phyloP scores from a whole-genome alignment of 2,113 vertebrate genomes.

The Cynoglossus semilaevis region DNA sequence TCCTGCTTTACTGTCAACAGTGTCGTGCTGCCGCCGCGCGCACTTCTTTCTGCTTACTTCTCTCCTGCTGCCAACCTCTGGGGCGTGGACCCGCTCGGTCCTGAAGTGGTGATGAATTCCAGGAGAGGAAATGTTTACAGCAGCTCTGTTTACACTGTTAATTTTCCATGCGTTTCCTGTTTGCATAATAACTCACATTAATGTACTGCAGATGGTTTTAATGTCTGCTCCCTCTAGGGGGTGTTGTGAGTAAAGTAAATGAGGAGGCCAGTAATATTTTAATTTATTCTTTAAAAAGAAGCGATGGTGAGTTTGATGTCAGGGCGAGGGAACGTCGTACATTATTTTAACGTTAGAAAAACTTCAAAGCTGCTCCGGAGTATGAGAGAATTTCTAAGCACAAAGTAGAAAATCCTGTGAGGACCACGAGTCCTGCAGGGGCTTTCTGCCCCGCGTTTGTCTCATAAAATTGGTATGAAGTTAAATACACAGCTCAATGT shows the following conservation, averaged over 20 bases:
- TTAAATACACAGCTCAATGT: too few relatives aligned
- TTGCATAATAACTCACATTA: conserved; percentile 60
- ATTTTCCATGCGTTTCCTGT: conserved; percentile 71
- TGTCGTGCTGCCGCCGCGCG: conserved; percentile 49
- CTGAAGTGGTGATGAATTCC: conserved; percentile 69
- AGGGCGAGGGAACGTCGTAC: too few relatives aligned
- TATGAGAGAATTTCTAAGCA: too few relatives aligned
- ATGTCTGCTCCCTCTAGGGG: too few relatives aligned
- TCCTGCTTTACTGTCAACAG: conserved; percentile 62
- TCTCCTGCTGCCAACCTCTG: conserved; percentile 56
- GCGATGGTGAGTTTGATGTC: background rate
- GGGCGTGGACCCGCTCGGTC: conserved; percentile 48
- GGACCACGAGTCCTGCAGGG: too few relatives aligned
- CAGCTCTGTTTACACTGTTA: conserved; percentile 63
- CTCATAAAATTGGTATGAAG: too few relatives aligned
- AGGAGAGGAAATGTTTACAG: conserved; percentile 59
- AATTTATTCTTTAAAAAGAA: too few relatives aligned
- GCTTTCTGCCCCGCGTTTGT: too few relatives aligned
- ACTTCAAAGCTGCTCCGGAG: conserved; percentile 51
- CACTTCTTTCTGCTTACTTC: conserved; percentile 56
- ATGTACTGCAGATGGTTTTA: too few relatives aligned
- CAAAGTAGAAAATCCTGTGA: conserved; percentile 13
- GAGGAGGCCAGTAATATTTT: background rate
- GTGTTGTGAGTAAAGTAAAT: too few relatives aligned
- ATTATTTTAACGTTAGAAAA: background rate